A percentile compares a stretch with the other conserved stretches of the same genome.
Evolutionary conservation across 2,888 invertebrate genomes (phyloP).

Genomic region (Drosophila imparisetae): DNA sequence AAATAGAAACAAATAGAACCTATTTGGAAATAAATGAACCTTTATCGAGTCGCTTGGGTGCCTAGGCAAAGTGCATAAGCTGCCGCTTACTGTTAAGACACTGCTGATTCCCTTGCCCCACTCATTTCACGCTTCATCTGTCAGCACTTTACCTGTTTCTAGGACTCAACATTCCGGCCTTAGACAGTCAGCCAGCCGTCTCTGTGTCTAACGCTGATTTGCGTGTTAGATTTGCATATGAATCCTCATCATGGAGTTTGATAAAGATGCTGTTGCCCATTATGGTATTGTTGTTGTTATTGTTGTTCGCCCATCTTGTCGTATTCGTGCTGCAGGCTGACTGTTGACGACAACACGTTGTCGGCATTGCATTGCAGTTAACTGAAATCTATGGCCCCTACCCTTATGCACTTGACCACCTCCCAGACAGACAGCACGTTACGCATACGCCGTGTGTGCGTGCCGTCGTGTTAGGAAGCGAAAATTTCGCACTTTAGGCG

Average conservation of each 20-base stretch:
- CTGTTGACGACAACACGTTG: conserved; percentile 58
- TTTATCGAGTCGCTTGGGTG: not conserved
- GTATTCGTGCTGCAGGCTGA: conserved; percentile 16
- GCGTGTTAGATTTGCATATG: conserved; percentile 69
- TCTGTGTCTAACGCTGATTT: conserved; percentile 62
- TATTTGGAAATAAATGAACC: not conserved
- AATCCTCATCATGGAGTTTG: conserved; percentile 66
- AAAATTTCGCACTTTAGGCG: conserved; percentile 42
- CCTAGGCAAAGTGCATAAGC: conserved; percentile 32
- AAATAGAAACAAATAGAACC: too few species aligned
- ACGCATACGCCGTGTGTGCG: conserved; percentile 60
- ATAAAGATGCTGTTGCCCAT: conserved; percentile 43
- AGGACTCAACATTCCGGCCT: conserved; percentile 5
- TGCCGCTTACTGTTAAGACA: conserved; percentile 49
- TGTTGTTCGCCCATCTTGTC: conserved; percentile 19
- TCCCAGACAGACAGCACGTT: conserved; percentile 19
- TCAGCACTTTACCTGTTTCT: conserved; percentile 25
- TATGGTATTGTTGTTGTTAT: conserved; percentile 20
- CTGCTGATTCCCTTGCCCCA: conserved; percentile 34
- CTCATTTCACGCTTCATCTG: conserved; percentile 38
- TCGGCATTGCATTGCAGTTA: conserved; percentile 57
- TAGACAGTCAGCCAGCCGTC: conserved; percentile 12
- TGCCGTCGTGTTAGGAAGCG: conserved; percentile 30
- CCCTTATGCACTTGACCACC: conserved; percentile 41
- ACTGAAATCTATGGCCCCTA: conserved; percentile 66